These are phyloP conservation scores for Nannobrachium achirus DNA, from an alignment of 2,113 vertebrate genomes.

Conservation along the genomic window DNA sequence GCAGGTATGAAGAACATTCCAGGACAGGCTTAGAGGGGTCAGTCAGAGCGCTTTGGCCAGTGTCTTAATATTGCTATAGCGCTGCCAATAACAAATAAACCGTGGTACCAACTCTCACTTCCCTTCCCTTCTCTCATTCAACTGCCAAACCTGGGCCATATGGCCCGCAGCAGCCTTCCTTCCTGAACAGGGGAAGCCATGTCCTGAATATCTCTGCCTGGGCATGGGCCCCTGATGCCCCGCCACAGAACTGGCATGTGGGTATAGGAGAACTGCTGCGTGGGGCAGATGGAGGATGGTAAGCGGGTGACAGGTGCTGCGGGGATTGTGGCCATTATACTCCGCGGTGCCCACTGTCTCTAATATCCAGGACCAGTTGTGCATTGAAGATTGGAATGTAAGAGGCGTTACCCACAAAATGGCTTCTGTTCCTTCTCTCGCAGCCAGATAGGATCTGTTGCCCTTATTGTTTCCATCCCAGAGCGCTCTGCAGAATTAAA, in stretches of 20 bases:
- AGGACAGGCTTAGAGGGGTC: conserved; percentile 60
- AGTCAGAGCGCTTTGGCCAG: conserved; percentile 36
- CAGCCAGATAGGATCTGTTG: background rate
- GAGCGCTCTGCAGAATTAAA: conserved; percentile 21
- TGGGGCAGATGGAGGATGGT: conserved; percentile 65
- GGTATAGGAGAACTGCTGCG: conserved; percentile 57
- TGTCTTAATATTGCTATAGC: conserved; percentile 42
- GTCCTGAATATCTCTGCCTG: conserved; percentile 69
- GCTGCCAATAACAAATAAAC: conserved; percentile 38
- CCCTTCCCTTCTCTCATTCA: conserved; percentile 4
- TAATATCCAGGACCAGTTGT: conserved; percentile 35
- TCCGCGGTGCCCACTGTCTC: conserved; percentile 14
- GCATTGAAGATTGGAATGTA: conserved; percentile 28
- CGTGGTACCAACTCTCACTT: conserved; percentile 19
- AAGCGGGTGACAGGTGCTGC: conserved; percentile 61
- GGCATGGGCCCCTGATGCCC: conserved; percentile 51
- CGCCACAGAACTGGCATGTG: conserved; percentile 53
- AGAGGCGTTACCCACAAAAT: conserved; percentile 31
- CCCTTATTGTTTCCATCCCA: conserved; percentile 18
- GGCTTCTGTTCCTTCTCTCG: conserved; percentile 15
- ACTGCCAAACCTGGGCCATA: conserved; percentile 70
- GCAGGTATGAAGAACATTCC: conserved; percentile 68
- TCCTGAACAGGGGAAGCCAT: conserved; percentile 73
- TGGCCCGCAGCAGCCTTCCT: conserved; percentile 74
- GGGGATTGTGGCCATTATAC: conserved; percentile 41